Conservation (phyloP, 2,797 vertebrate genomes). For the Iguana delicatissima region DNA sequence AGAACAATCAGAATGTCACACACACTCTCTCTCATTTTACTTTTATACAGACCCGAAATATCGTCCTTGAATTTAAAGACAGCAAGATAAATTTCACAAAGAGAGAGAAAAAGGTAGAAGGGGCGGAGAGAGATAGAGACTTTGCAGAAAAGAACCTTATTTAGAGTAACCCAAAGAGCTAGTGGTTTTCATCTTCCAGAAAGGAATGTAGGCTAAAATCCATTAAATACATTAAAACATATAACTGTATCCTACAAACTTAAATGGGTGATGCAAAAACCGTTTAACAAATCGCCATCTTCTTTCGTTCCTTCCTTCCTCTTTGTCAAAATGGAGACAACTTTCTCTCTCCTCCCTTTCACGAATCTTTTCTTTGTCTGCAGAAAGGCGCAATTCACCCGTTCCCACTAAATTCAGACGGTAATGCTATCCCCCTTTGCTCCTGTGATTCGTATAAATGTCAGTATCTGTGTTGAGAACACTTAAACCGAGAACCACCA, state of each 20-base stretch:
- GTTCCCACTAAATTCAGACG: neutral
- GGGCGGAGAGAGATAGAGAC: neutral
- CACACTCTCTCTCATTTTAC: conserved; percentile 30
- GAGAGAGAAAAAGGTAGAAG: conserved; percentile 42
- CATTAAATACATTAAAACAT: neutral
- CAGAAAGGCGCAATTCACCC: neutral
- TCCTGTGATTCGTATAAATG: neutral
- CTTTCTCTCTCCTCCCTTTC: neutral
- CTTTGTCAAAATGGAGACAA: neutral
- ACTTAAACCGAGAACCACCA: rapidly evolving
- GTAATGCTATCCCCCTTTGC: neutral
- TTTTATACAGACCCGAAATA: conserved; percentile 21
- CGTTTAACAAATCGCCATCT: neutral
- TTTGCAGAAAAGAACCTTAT: neutral
- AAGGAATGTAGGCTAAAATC: neutral
- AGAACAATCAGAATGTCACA: conserved; percentile 37
- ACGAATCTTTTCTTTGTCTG: neutral
- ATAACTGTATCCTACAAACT: neutral
- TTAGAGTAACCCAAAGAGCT: conserved; percentile 32
- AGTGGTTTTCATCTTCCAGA: neutral
- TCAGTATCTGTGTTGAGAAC: neutral
- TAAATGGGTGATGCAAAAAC: neutral
- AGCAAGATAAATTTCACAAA: conserved; percentile 42
- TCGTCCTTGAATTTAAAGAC: conserved; percentile 13
- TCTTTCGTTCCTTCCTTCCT: neutral